Conservation (phyloP, 2,888 invertebrate genomes). For the Actias luna region DNA sequence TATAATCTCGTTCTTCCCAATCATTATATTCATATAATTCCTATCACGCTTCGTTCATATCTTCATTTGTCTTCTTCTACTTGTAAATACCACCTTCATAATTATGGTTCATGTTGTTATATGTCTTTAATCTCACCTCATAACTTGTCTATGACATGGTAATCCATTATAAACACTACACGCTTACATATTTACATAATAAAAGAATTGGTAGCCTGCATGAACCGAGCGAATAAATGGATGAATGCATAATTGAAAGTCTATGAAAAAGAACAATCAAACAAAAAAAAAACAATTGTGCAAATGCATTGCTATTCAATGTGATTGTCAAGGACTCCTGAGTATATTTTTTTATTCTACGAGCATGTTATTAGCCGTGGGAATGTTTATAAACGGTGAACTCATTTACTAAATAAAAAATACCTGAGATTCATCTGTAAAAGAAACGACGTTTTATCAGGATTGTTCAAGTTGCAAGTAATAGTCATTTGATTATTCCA, state of each 20-base stretch:
- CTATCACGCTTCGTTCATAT: no score
- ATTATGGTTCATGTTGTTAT: no score
- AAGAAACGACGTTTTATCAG: background rate
- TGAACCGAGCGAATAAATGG: constrained; percentile 28
- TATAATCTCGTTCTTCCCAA: no score
- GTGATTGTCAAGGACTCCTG: constrained; percentile 48
- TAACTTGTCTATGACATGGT: no score
- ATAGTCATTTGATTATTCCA: background rate
- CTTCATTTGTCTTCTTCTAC: no score
- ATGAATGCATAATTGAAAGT: constrained; percentile 36
- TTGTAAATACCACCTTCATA: no score
- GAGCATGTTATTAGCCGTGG: constrained; percentile 35
- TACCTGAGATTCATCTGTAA: background rate
- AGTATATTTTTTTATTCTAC: constrained; percentile 43
- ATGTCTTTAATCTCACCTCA: no score
- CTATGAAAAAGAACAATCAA: constrained; percentile 29
- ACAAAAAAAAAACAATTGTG: constrained; percentile 26
- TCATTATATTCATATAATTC: no score
- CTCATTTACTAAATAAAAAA: background rate
- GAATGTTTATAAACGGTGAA: constrained; percentile 37
- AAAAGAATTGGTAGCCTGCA: constrained; percentile 1
- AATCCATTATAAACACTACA: background rate
- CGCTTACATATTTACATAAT: background rate
- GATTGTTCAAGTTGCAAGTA: background rate
- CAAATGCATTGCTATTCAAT: constrained; percentile 36